A percentile compares a stretch with the other conserved stretches of the same genome.
These are phyloP conservation scores for Xylocopa sonorina DNA, from an alignment of 1,140 invertebrate genomes.

Conservation along the genomic window DNA sequence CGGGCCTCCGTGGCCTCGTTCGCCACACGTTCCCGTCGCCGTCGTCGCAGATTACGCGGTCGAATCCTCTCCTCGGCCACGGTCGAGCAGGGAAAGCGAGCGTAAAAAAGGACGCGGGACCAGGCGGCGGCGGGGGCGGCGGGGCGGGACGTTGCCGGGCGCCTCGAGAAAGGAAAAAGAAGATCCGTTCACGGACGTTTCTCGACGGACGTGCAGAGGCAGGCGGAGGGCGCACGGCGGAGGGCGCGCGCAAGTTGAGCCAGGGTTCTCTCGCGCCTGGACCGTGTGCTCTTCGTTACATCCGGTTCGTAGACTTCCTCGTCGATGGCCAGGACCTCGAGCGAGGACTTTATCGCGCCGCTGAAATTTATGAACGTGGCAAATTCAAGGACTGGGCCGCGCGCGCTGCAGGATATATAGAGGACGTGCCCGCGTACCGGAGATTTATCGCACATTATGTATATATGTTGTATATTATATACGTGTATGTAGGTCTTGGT, in stretches of 20 bases:
- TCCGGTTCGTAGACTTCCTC: constrained; percentile 64
- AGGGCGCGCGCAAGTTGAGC: not conserved
- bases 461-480: not conserved
- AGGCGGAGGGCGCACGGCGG: not conserved
- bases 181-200: constrained; percentile 33
- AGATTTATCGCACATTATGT: constrained; percentile 40
- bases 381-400: constrained; percentile 44
- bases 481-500: not conserved
- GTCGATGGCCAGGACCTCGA: constrained; percentile 43
- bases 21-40: constrained; percentile 30
- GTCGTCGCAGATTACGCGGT: constrained; percentile 36
- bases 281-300: constrained; percentile 36
- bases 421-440: not conserved
- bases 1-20: constrained; percentile 24
- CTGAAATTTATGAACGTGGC: constrained; percentile 60
- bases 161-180: constrained; percentile 5
- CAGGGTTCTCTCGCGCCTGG: not conserved
- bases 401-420: constrained; percentile 28
- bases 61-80: constrained; percentile 1
- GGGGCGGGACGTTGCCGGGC: too few species aligned
- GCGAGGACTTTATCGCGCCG: constrained; percentile 59
- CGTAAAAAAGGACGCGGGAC: constrained; percentile 7
- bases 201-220: not conserved
- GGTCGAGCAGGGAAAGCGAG: not conserved
- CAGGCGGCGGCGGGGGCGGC: too few species aligned